Percentiles rank a stretch among this genome's conserved stretches.
Conservation (phyloP, 2,113 vertebrate genomes). For the Oenanthe oenanthe region DNA sequence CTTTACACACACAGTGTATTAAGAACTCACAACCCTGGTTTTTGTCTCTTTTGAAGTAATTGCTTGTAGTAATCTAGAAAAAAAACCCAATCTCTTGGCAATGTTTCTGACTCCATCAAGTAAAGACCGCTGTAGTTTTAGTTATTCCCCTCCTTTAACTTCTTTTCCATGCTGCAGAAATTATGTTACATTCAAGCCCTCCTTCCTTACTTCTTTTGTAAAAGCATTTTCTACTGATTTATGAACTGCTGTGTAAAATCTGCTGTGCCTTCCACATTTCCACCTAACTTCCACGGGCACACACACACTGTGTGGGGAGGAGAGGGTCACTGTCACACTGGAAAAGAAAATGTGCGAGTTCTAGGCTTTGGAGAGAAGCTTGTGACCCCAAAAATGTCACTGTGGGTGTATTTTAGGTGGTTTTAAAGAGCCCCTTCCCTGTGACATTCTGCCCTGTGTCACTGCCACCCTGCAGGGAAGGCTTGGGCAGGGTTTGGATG, state of each 20-base stretch:
- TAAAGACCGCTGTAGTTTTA: not conserved
- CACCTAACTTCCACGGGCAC: not conserved
- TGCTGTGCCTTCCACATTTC: not conserved
- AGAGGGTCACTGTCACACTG: not conserved
- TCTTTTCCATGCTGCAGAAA: not conserved
- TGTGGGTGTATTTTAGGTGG: fast-evolving
- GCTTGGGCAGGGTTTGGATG: fast-evolving
- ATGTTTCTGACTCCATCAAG: not conserved
- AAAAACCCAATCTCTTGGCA: not conserved
- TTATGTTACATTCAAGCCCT: not conserved
- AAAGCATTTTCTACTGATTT: not conserved
- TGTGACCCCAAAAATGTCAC: not conserved
- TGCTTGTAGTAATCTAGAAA: not conserved
- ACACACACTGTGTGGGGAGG: fast-evolving
- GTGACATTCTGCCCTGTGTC: too few species aligned
- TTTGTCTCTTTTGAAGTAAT: not conserved
- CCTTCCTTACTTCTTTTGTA: not conserved
- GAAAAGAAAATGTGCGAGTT: not conserved
- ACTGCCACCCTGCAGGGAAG: not conserved
- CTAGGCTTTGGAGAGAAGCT: not conserved
- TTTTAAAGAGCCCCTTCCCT: not conserved
- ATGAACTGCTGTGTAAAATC: not conserved
- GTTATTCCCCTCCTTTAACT: not conserved
- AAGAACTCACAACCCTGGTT: not conserved
- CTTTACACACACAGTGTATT: not conserved